Evolutionary conservation across 2,888 invertebrate species (phyloP).

Genomic region (Drosophila histrio): DNA sequence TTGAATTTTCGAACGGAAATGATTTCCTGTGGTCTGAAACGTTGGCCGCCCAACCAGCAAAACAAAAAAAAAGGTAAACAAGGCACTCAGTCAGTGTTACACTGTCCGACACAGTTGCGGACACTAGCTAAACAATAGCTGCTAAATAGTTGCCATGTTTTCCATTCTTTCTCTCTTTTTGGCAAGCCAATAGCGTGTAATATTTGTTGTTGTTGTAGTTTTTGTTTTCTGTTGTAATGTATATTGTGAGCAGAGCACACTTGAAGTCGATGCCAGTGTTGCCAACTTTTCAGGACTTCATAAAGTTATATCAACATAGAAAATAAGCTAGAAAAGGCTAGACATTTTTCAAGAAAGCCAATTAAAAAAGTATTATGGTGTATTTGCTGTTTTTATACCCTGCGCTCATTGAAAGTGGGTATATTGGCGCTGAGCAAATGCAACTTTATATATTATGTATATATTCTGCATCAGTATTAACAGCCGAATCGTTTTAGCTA

Average conservation of each 20-base stretch:
- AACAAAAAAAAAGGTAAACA: slow-evolving; percentile 63
- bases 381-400: too few relatives aligned
- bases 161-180: slow-evolving; percentile 1
- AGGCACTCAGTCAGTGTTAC: slow-evolving; percentile 30
- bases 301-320: too few relatives aligned
- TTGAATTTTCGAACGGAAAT: slow-evolving; percentile 70
- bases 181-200: slow-evolving; percentile 2
- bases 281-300: too few relatives aligned
- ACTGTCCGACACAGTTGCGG: slow-evolving; percentile 32
- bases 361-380: too few relatives aligned
- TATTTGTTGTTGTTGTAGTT: slow-evolving; percentile 2
- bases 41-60: neutral
- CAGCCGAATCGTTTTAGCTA: too few relatives aligned
- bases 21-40: slow-evolving; percentile 38
- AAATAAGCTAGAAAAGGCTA: too few relatives aligned
- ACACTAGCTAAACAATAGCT: slow-evolving; percentile 34
- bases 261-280: slow-evolving; percentile 46
- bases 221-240: slow-evolving; percentile 25
- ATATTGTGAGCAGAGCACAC: slow-evolving; percentile 35
- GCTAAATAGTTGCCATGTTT: slow-evolving; percentile 32
- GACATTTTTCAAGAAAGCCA: too few relatives aligned
- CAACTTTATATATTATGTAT: too few relatives aligned
- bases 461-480: too few relatives aligned
- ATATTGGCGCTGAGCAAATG: too few relatives aligned
- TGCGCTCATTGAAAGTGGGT: too few relatives aligned